These are phyloP conservation scores for Lanistes nyassanus DNA, from an alignment of 1,140 invertebrate species.

Conservation along the genomic window DNA sequence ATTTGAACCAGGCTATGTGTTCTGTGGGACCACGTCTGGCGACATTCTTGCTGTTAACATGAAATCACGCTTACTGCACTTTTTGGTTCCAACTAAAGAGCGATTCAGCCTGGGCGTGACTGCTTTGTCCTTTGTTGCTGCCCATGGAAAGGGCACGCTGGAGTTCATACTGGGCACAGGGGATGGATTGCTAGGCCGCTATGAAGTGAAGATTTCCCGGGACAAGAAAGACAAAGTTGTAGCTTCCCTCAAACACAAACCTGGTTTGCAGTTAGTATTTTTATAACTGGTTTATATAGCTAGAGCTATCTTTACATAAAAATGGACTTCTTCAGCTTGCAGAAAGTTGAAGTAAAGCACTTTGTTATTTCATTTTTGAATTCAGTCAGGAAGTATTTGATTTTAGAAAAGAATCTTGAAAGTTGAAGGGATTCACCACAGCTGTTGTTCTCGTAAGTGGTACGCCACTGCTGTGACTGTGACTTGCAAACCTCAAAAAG, in stretches of 20 bases:
- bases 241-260: slow-evolving; percentile 31
- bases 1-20: slow-evolving; percentile 72
- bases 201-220: slow-evolving; percentile 37
- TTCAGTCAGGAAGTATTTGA: no score
- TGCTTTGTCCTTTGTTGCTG: slow-evolving; percentile 73
- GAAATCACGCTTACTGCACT: slow-evolving; percentile 54
- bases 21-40: slow-evolving; percentile 86
- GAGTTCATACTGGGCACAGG: slow-evolving; percentile 82
- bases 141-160: slow-evolving; percentile 30
- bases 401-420: no score
- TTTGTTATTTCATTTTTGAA: no score
- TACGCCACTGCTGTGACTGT: no score
- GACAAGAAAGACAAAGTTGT: slow-evolving; percentile 37
- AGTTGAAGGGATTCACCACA: no score
- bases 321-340: no score
- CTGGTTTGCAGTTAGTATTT: slow-evolving; percentile 21
- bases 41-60: slow-evolving; percentile 72
- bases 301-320: no score
- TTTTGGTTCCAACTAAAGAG: slow-evolving; percentile 61
- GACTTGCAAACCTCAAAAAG: no score
- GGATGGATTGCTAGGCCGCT: slow-evolving; percentile 76
- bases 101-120: slow-evolving; percentile 73
- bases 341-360: no score
- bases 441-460: no score
- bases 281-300: no score